These are phyloP conservation scores for Leptinotarsa tumamoca DNA, from an alignment of 2,888 invertebrate genomes.

Conservation along the genomic window DNA sequence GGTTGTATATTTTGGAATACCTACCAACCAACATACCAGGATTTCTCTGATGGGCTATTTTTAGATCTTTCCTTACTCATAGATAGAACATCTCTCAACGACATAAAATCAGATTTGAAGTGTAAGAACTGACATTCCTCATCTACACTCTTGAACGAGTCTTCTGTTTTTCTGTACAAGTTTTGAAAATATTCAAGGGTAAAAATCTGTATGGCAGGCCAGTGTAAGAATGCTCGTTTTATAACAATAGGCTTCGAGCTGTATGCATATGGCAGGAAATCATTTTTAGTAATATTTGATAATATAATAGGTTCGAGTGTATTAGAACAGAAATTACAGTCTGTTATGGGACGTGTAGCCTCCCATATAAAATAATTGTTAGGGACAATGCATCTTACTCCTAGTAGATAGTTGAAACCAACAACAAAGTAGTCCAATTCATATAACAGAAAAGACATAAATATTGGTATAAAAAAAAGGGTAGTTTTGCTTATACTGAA, in stretches of 20 bases:
- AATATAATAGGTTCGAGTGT: slow-evolving; percentile 77
- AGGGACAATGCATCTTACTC: slow-evolving; percentile 81
- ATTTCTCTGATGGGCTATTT: slow-evolving; percentile 73
- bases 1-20: slow-evolving; percentile 55
- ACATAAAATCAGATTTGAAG: slow-evolving; percentile 84
- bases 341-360: slow-evolving; percentile 84
- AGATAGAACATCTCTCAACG: slow-evolving; percentile 80
- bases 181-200: slow-evolving; percentile 77
- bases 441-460: slow-evolving; percentile 21
- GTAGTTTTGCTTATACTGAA: not conserved
- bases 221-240: slow-evolving; percentile 79
- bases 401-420: slow-evolving; percentile 62
- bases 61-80: slow-evolving; percentile 77
- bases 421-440: slow-evolving; percentile 22
- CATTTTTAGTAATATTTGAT: slow-evolving; percentile 75
- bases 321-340: slow-evolving; percentile 83
- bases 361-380: slow-evolving; percentile 91
- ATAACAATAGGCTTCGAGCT: slow-evolving; percentile 84
- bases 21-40: slow-evolving; percentile 94
- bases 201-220: slow-evolving; percentile 80
- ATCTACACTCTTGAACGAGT: slow-evolving; percentile 79
- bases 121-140: slow-evolving; percentile 90
- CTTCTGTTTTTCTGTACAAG: slow-evolving; percentile 76
- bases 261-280: slow-evolving; percentile 82
- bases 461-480: slow-evolving; percentile 17